Evolutionary conservation across 2,888 invertebrate species (phyloP).

Genomic region (Phortica magna): DNA sequence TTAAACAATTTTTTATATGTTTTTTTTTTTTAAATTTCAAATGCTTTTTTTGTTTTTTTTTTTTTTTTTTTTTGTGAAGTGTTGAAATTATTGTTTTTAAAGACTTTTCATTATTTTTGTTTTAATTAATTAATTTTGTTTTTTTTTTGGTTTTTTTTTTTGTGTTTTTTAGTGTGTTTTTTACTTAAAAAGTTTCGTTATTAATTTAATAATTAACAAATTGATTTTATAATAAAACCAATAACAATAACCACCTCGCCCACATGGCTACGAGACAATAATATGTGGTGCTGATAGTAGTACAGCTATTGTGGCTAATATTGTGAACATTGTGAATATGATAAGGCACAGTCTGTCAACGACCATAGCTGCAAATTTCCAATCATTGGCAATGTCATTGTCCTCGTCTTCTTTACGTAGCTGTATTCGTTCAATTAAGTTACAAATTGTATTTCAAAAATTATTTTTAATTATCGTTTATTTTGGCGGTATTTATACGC

Average conservation of each 20-base stretch:
- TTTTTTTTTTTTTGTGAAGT: slow-evolving; percentile 42
- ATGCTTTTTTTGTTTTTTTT: slow-evolving; percentile 39
- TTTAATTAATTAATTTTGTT: slow-evolving; percentile 57
- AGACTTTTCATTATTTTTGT: slow-evolving; percentile 60
- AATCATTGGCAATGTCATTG: slow-evolving; percentile 96
- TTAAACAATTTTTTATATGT: slow-evolving; percentile 28
- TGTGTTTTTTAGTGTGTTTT: slow-evolving; percentile 61
- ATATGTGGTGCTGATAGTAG: slow-evolving; percentile 96
- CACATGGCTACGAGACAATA: slow-evolving; percentile 80
- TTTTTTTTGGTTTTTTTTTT: slow-evolving; percentile 56
- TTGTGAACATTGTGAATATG: slow-evolving; percentile 99
- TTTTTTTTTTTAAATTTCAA: slow-evolving; percentile 18
- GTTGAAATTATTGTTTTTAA: slow-evolving; percentile 60
- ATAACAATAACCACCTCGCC: slow-evolving; percentile 80
- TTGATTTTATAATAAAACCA: slow-evolving; percentile 80
- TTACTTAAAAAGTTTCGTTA: slow-evolving; percentile 79
- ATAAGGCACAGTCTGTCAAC: slow-evolving; percentile 99
- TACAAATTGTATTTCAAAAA: slow-evolving; percentile 30
- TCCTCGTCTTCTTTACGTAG: slow-evolving; percentile 97
- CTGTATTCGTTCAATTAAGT: slow-evolving; percentile 75
- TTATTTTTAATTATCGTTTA: background rate
- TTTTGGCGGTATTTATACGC: slow-evolving; percentile 13
- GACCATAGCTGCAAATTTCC: slow-evolving; percentile 99
- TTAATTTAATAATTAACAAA: slow-evolving; percentile 80
- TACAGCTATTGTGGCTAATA: slow-evolving; percentile 97